phyloP scores from a whole-genome alignment of 2,113 vertebrate species.

The Solenodon paradoxus region DNA sequence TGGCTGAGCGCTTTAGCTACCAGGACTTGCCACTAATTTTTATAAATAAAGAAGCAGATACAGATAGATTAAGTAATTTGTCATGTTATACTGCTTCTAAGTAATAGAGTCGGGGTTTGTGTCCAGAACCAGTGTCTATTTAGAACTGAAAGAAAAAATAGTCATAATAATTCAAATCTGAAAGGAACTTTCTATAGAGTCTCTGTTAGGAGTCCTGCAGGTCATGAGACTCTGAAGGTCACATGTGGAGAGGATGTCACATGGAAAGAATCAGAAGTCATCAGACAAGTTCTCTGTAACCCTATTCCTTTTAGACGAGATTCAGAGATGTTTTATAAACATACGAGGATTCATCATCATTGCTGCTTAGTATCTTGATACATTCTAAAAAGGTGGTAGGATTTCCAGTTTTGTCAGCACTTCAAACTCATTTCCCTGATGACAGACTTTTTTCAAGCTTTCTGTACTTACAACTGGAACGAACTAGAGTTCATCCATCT shows the following conservation, averaged over 20 bases:
- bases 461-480: neutral
- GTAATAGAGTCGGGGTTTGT: neutral
- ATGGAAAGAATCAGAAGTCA: neutral
- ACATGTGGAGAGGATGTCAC: neutral
- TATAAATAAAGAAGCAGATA: conserved; percentile 4
- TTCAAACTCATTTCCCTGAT: neutral
- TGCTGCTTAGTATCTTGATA: neutral
- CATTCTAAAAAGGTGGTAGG: neutral
- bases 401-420: neutral
- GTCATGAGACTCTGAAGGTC: too few relatives aligned
- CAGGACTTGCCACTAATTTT: too few relatives aligned
- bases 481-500: neutral
- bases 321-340: neutral
- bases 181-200: neutral
- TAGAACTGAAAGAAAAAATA: neutral
- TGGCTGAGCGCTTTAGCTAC: too few relatives aligned
- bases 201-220: neutral
- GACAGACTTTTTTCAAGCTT: neutral
- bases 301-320: neutral
- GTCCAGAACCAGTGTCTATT: neutral
- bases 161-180: neutral
- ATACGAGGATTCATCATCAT: neutral
- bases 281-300: neutral
- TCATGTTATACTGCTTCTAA: neutral
- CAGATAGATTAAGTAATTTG: neutral